These are phyloP conservation scores for Zele albiditarsus DNA, from an alignment of 2,888 invertebrate species.

Conservation along the genomic window DNA sequence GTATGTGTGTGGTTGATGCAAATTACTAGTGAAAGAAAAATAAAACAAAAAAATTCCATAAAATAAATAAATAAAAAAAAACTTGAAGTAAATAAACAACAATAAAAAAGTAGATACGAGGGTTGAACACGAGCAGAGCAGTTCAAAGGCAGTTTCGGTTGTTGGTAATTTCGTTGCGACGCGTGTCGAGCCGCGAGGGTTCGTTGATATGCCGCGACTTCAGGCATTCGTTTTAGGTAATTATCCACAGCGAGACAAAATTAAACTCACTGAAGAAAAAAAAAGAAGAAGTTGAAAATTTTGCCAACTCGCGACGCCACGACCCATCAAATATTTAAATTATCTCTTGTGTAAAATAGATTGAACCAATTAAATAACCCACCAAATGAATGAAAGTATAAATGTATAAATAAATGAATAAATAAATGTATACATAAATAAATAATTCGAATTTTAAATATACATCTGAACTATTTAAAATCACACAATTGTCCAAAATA, in stretches of 20 bases:
- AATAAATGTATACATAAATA: not conserved
- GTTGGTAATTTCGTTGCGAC: conserved; percentile 32
- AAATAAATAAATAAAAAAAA: not conserved
- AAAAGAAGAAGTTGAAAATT: not conserved
- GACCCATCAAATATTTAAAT: conserved; percentile 7
- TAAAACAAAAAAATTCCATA: not conserved
- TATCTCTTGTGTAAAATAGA: not conserved
- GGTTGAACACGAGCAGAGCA: not conserved
- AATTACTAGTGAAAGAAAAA: not conserved
- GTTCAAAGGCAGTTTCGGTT: conserved; percentile 37
- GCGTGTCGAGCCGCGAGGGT: conserved; percentile 33
- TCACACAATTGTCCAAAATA: not conserved
- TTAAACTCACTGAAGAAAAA: conserved; percentile 2
- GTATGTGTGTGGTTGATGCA: too few relatives aligned
- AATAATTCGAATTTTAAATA: not conserved
- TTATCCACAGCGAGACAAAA: conserved; percentile 30
- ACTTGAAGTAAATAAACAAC: not conserved
- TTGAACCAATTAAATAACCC: not conserved
- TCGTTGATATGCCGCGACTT: conserved; percentile 7
- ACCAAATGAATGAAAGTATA: not conserved
- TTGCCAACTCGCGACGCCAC: not conserved
- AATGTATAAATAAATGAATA: not conserved
- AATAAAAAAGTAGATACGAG: not conserved
- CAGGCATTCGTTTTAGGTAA: conserved; percentile 38
- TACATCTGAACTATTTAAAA: not conserved